Evolutionary conservation across 2,888 invertebrate species (phyloP).

Genomic region (Actias luna): DNA sequence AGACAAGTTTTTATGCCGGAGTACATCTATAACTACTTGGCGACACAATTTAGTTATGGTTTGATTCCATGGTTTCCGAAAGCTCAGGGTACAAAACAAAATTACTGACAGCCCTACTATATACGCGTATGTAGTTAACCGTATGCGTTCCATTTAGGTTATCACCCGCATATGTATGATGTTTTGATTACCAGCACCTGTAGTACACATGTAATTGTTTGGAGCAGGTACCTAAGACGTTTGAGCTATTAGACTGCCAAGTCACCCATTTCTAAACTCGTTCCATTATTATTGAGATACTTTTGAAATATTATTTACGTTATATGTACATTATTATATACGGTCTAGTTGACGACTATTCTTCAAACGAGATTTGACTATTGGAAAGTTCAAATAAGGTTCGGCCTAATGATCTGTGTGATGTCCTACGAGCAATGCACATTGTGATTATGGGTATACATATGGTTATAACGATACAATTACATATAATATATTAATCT

Average conservation of each 20-base stretch:
- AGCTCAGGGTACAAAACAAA: no score
- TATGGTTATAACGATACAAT: not conserved
- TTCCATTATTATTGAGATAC: not conserved
- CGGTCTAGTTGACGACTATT: slow-evolving; percentile 19
- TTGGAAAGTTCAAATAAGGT: slow-evolving; percentile 43
- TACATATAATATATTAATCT: not conserved
- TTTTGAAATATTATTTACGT: not conserved
- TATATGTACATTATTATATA: not conserved
- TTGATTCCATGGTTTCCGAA: no score
- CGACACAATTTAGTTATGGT: no score
- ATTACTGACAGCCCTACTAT: not conserved
- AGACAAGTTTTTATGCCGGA: no score
- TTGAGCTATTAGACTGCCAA: not conserved
- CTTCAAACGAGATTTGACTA: not conserved
- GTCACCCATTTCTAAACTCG: not conserved
- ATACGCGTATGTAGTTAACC: slow-evolving; percentile 6
- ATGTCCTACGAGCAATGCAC: slow-evolving; percentile 15
- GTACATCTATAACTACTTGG: no score
- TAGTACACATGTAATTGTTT: slow-evolving; percentile 50
- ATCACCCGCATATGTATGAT: slow-evolving; percentile 39
- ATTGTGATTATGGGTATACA: not conserved
- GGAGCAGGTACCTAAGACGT: slow-evolving; percentile 31
- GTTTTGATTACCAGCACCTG: slow-evolving; percentile 63
- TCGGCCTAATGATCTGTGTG: slow-evolving; percentile 42
- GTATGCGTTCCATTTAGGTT: slow-evolving; percentile 29